Evolutionary conservation across 2,888 invertebrate species (phyloP), one percentile per base, ranked within the genome.

Genomic region (Cistogaster globosa): DNA sequence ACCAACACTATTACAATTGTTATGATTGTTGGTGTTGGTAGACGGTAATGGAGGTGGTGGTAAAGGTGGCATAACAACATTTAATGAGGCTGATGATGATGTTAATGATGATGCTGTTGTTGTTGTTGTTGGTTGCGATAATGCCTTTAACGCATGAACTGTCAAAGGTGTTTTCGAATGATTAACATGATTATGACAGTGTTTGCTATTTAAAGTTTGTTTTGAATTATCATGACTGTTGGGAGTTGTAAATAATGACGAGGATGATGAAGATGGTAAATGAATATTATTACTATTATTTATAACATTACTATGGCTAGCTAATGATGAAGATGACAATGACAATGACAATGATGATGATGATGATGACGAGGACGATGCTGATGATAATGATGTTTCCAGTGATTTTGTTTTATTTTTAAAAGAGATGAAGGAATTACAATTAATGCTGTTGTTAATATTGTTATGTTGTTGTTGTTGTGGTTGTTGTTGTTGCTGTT

Each of bases 361-460:
- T 51, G 84, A 65, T 76, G 86, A 68, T 12, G 71, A 38, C n/a
- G n/a, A n/a, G n/a, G n/a, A n/a, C n/a, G n/a, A n/a, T 62, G 69
- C 55, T 67, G 85, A 77, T 87, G 68, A 22, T 74, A 57, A 42
- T 79, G 55, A 69, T 69, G 82, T 68, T 83, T 84, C 63, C 82
- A 65, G 32, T 67, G 79, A 18, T 85, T 78, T 83, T 65, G 58
- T 57, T 83, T 85, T 69, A 74, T 83, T 80, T 62, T 67, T 87
- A 88, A 86, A 67, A 45, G 57, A 75, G 63, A 75, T 62, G 51
- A 51, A 75, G 63, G 78, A 85, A 90, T 91, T 91, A 91, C 91
- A 91, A 88, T 91, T 88, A 87, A 87, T 87, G 87, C 84, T 88
- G 88, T 83, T 86, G 88, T 83, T 78, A 85, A 65, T 82, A 83